phyloP scores from a whole-genome alignment of 2,113 vertebrate species.

The Pangasianodon hypophthalmus region DNA sequence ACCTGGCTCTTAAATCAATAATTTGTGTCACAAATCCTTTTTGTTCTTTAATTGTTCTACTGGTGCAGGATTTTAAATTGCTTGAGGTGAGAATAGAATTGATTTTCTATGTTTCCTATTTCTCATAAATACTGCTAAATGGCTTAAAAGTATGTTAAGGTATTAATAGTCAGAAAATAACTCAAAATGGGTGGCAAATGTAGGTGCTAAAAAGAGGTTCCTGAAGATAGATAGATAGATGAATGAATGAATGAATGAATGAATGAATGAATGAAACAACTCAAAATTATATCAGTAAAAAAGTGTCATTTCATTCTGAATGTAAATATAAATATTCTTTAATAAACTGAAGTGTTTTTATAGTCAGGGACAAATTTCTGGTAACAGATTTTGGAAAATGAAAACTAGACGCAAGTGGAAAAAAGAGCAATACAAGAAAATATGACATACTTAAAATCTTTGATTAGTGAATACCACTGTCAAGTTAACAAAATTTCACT shows the following conservation, averaged over 20 bases:
- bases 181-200: background rate
- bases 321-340: background rate
- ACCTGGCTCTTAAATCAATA: background rate
- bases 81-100: background rate
- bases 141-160: background rate
- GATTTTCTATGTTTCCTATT: background rate
- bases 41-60: background rate
- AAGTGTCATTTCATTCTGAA: background rate
- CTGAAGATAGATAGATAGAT: background rate
- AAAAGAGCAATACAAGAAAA: too few species aligned
- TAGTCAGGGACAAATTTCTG: too few species aligned
- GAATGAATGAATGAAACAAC: background rate
- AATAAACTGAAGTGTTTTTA: background rate
- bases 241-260: background rate
- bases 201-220: too few species aligned
- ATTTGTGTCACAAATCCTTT: constrained; percentile 2
- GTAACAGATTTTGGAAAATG: too few species aligned
- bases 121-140: background rate
- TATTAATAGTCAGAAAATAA: background rate
- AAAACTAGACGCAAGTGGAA: too few species aligned
- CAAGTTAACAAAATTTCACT: too few species aligned
- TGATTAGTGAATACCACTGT: too few species aligned
- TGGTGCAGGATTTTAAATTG: background rate
- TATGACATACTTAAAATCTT: too few species aligned
- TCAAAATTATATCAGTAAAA: background rate